Evolutionary conservation across 1,140 invertebrate species (phyloP).

Genomic region (Nebria ingens): DNA sequence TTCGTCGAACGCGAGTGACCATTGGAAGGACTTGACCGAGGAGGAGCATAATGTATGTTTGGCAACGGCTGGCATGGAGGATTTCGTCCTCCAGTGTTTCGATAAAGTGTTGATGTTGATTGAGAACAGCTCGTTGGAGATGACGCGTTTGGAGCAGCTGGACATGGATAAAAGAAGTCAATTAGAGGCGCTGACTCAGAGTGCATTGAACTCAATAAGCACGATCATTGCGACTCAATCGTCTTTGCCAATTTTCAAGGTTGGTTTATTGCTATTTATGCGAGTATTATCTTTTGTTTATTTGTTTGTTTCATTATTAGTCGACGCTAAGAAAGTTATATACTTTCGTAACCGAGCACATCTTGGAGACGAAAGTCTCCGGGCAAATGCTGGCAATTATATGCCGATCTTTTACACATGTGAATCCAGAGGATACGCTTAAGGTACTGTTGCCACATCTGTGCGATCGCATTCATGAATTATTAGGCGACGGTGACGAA

Average conservation of each 20-base stretch:
- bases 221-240: slow-evolving; percentile 49
- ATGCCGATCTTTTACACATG: slow-evolving; percentile 56
- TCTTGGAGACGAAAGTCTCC: slow-evolving; percentile 73
- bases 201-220: slow-evolving; percentile 56
- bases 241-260: slow-evolving; percentile 47
- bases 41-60: slow-evolving; percentile 66
- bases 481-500: slow-evolving; percentile 47
- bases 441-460: slow-evolving; percentile 62
- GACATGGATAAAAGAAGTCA: slow-evolving; percentile 49
- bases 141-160: slow-evolving; percentile 51
- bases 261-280: slow-evolving; percentile 19
- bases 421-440: slow-evolving; percentile 55
- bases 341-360: slow-evolving; percentile 57
- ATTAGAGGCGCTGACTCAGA: slow-evolving; percentile 59
- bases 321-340: slow-evolving; percentile 63
- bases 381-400: slow-evolving; percentile 64
- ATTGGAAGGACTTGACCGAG: slow-evolving; percentile 60
- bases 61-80: slow-evolving; percentile 74
- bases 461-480: slow-evolving; percentile 45
- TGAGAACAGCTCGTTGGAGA: slow-evolving; percentile 59
- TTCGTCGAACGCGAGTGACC: slow-evolving; percentile 59
- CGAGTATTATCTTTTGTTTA: slow-evolving; percentile 2
- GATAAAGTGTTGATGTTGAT: slow-evolving; percentile 65
- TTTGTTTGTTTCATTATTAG: slow-evolving; percentile 41
- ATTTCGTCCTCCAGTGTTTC: slow-evolving; percentile 78